Evolutionary conservation across 2,888 invertebrate genomes (phyloP), one percentile per base, ranked within the genome.

Genomic region (Harpagoxenus sublaevis): DNA sequence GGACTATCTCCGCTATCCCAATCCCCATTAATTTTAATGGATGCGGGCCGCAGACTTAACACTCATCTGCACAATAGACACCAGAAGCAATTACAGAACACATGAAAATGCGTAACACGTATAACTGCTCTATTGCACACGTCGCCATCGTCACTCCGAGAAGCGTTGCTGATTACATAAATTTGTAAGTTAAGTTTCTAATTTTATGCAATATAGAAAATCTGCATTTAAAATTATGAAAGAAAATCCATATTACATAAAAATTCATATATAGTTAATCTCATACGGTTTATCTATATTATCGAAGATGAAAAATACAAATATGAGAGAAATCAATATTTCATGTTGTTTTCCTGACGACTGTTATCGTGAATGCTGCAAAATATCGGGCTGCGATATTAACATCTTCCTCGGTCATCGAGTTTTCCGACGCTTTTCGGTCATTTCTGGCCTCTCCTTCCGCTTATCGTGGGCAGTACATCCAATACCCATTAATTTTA

Each of bases 401-500:
- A 62, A 63, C 71, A 63, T 42, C 79, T 86, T 89, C 82, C 78
- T 39, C 73, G 51, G 60, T 51, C n/a, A 18, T 10, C 74, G 39
- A 62, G 45, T 39, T 42, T 65, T 66, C 74, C 73, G 75, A 79
- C 73, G 78, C 74, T 79, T 63, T n/a, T 62, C 68, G 74, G 48
- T 73, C 83, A 73, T 81, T 62, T 65, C 74, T 28, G n/a, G n/a
- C 73, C 53, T 15, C 60, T 45, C 75, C 65, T 78, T 83, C 78
- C 71, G 79, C 70, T 65, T 68, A 74, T 71, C 62, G 86, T 60
- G 86, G 86, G 81, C 88, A 87, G 90, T 91, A 93, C n/a, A n/a
- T 93, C 92, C 93, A 93, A 93, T 92, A 93, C 88, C 92, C 93
- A 93, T 93, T 93, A 93, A 93, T 93, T 93, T 93, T 93, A 93